A percentile compares a stretch with the other conserved stretches of the same genome.
phyloP scores from a whole-genome alignment of 2,113 vertebrate genomes.

The Plecturocebus donacophilus region DNA sequence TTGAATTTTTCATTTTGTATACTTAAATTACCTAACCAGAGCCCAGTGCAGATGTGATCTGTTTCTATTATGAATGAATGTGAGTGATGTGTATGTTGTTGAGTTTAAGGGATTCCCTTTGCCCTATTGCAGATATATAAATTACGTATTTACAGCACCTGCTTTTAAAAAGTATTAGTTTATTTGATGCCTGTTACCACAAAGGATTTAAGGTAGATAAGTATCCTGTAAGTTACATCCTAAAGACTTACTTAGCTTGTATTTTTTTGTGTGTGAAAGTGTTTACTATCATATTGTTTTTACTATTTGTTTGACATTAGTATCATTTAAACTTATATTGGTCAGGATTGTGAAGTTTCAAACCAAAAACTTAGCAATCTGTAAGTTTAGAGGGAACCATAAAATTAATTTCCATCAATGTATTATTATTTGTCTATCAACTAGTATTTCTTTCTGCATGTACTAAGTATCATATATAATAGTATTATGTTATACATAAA shows the following conservation, averaged over 20 bases:
- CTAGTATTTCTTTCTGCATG: not conserved
- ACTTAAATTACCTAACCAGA: not conserved
- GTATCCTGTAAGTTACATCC: not conserved
- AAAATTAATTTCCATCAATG: not conserved
- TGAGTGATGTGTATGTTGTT: not conserved
- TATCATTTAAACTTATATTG: not conserved
- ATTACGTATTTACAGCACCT: not conserved
- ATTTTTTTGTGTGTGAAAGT: not conserved
- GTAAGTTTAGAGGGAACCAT: not conserved
- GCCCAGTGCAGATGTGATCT: not conserved
- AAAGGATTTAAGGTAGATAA: not conserved
- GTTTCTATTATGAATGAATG: not conserved
- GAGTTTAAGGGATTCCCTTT: not conserved
- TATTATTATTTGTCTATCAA: not conserved
- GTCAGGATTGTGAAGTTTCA: not conserved
- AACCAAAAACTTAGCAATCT: not conserved
- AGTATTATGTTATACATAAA: not conserved
- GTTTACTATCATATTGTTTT: not conserved
- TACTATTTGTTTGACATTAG: not conserved
- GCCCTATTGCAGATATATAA: not conserved
- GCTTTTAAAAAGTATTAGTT: not conserved
- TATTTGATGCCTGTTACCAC: not conserved
- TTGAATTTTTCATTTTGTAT: constrained; percentile 14
- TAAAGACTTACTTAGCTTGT: not conserved
- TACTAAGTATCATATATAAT: not conserved